phyloP scores from a whole-genome alignment of 92 coral and sea anemone species.

The Porites rus region DNA sequence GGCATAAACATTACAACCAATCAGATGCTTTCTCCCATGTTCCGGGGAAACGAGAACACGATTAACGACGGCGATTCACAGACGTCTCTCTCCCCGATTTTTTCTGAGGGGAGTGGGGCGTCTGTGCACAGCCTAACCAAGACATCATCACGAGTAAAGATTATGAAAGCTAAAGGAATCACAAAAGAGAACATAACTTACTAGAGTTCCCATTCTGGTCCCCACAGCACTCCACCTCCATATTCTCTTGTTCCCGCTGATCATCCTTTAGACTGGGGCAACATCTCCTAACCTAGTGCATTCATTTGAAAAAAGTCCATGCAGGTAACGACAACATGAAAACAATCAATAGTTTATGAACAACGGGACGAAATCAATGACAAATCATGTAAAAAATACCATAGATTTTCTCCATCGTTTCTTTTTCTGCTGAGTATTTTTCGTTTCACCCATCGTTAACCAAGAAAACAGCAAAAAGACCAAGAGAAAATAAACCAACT shows the following conservation, averaged over 20 bases:
- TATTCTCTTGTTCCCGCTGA: not conserved
- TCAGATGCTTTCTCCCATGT: too few relatives aligned
- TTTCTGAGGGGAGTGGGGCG: too few relatives aligned
- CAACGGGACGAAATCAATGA: not conserved
- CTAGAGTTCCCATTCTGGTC: not conserved
- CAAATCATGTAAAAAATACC: not conserved
- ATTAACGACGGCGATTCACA: too few relatives aligned
- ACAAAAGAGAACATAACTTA: not conserved
- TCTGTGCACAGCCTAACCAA: too few relatives aligned
- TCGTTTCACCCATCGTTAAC: slow-evolving; percentile 3
- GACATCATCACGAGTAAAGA: too few relatives aligned
- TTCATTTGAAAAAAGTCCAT: too few relatives aligned
- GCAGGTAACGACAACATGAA: too few relatives aligned
- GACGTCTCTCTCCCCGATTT: too few relatives aligned
- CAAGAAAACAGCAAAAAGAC: not conserved
- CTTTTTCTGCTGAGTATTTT: not conserved
- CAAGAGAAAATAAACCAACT: not conserved
- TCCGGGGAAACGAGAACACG: too few relatives aligned
- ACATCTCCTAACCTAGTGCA: not conserved
- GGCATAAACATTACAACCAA: too few relatives aligned
- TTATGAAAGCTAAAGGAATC: not conserved
- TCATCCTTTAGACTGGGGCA: not conserved
- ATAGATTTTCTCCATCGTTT: slow-evolving; percentile 16
- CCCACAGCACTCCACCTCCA: not conserved
- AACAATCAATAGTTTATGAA: not conserved